Conservation (phyloP, 2,113 vertebrate genomes). For the Riparia riparia region DNA sequence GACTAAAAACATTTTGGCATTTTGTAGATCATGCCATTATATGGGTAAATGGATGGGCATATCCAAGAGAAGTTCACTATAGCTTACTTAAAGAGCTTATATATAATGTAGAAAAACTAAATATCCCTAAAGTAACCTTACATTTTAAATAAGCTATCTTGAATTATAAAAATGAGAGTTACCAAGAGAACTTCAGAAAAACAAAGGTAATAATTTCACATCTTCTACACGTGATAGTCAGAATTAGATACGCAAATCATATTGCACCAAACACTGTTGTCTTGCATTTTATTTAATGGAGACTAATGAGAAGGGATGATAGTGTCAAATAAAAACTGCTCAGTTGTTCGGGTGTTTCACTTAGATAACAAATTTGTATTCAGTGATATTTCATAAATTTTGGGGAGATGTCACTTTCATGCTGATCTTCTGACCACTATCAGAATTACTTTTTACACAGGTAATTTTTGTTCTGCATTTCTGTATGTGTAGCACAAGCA, state of each 20-base stretch:
- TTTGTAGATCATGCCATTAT: neutral
- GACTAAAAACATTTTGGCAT: neutral
- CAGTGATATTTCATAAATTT: neutral
- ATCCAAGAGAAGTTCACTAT: neutral
- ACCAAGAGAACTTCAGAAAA: neutral
- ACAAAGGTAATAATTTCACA: neutral
- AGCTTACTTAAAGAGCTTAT: neutral
- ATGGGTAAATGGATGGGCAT: neutral
- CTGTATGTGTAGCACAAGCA: neutral
- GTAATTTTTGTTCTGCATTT: neutral
- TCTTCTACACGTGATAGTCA: neutral
- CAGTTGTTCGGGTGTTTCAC: neutral
- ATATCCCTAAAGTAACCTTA: neutral
- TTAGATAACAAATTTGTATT: neutral
- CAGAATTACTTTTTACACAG: neutral
- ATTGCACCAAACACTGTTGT: rapidly evolving
- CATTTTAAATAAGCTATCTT: neutral
- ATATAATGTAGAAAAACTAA: neutral
- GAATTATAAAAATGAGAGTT: neutral
- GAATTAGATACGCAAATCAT: neutral
- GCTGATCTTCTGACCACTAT: neutral
- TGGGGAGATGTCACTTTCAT: neutral
- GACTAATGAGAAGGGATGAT: neutral
- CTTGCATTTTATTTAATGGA: neutral
- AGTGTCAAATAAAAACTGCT: neutral